phyloP scores from a whole-genome alignment of 2,113 vertebrate genomes.

The Tyto alba region DNA sequence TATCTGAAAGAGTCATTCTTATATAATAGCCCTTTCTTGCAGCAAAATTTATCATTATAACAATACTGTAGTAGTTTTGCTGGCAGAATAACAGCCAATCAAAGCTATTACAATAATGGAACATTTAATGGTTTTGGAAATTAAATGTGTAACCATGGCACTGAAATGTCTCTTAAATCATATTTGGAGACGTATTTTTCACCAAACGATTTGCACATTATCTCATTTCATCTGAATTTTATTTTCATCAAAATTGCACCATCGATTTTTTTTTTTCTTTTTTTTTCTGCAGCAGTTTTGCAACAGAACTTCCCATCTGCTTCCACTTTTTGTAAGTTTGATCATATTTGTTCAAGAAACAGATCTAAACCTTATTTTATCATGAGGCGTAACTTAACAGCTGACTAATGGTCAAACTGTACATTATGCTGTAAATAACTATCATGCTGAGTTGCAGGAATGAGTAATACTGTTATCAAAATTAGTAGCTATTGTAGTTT shows the following conservation, averaged over 20 bases:
- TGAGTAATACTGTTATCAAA: background rate
- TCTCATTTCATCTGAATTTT: conserved; percentile 64
- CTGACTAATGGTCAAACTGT: conserved; percentile 29
- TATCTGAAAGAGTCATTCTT: conserved; percentile 29
- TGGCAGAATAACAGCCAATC: conserved; percentile 26
- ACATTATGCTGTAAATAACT: background rate
- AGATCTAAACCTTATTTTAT: conserved; percentile 14
- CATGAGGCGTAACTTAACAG: conserved; percentile 13
- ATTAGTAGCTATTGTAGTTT: background rate
- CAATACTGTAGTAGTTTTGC: conserved; percentile 57
- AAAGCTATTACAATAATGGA: conserved; percentile 60
- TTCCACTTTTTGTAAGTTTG: conserved; percentile 40
- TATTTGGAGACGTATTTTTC: conserved; percentile 55
- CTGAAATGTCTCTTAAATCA: conserved; percentile 49
- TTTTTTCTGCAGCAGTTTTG: conserved; percentile 44
- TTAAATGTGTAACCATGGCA: conserved; percentile 54
- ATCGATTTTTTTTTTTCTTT: background rate
- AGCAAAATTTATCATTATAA: conserved; percentile 45
- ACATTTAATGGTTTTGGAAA: conserved; percentile 56
- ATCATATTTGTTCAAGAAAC: background rate
- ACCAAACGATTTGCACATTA: conserved; percentile 59
- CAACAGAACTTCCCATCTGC: conserved; percentile 42
- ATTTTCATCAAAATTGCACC: conserved; percentile 32
- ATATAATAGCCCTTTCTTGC: conserved; percentile 27
- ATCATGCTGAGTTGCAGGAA: background rate